Evolutionary conservation across 2,888 invertebrate species (phyloP), one percentile per base, ranked within the genome.

Genomic region (Plebejus argus): DNA sequence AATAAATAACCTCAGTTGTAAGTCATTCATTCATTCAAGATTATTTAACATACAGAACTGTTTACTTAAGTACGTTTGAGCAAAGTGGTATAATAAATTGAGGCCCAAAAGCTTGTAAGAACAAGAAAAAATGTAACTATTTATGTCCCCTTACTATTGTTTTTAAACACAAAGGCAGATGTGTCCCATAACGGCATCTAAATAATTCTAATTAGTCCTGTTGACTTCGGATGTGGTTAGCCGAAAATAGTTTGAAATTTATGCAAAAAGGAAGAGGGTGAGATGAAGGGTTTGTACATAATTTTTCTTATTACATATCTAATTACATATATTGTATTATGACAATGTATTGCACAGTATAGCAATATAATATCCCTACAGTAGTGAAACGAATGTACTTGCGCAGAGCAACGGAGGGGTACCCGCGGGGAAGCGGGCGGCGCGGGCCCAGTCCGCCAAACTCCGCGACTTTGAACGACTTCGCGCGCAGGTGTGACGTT

Each of bases 181-280:
- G 74, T 71, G 39, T 53, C 49, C 49, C 28, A 53, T 20, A 53
- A 28, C 53, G 74, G 15, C 49, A 18, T 53, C 74, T 28, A n/a
- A 72, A 71, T 74, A 72, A 71, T 74, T 74, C 53, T 28, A 74
- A 74, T 74, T 74, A 74, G 74, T 74, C 18, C 28, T 74, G 39
- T 45, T 72, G 20, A 72, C 23, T 23, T 49, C 53, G n/a, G 74
- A 49, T 74, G 74, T 49, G 74, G 23, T 49, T 35, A 72, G 23
- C 71, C 71, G 20, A 71, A 71, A 71, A 71, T 71, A 71, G 71
- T 39, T 66, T 18, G 28, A 66, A 66, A 70, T 70, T 39, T 71
- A 71, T 39, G 39, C 39, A 66, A 15, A 66, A 33, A 28, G 12
- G 20, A 61, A 66, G 28, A 33, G 66, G 66, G 66, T 15, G 28